Conservation (phyloP, 2,113 vertebrate genomes). For the Heterotis niloticus region DNA sequence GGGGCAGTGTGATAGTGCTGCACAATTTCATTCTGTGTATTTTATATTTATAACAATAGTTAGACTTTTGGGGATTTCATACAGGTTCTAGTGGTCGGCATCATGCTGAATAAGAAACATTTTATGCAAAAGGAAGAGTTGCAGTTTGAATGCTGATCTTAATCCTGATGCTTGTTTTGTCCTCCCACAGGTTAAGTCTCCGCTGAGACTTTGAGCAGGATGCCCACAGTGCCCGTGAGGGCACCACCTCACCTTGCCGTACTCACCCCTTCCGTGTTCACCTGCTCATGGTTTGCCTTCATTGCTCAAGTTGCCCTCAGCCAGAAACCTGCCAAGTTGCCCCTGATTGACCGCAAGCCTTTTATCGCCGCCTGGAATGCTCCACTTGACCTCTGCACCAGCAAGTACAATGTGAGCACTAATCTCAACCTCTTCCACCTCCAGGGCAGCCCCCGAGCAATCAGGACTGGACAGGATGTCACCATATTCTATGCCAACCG, state of each 20-base stretch:
- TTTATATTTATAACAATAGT: too few species aligned
- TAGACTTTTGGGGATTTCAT: too few species aligned
- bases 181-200: slow-evolving; percentile 50
- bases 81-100: too few species aligned
- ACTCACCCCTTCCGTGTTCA: slow-evolving; percentile 48
- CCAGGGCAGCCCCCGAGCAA: slow-evolving; percentile 64
- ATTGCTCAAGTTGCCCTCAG: slow-evolving; percentile 53
- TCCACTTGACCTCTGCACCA: slow-evolving; percentile 63
- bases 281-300: slow-evolving; percentile 51
- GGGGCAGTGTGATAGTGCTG: too few species aligned
- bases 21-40: too few species aligned
- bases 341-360: slow-evolving; percentile 65
- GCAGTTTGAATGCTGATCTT: not conserved
- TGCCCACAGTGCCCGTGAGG: slow-evolving; percentile 55
- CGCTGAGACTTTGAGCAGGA: slow-evolving; percentile 47
- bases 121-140: too few species aligned
- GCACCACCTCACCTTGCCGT: slow-evolving; percentile 51
- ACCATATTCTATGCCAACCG: slow-evolving; percentile 78
- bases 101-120: too few species aligned
- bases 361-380: slow-evolving; percentile 76
- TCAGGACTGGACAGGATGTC: slow-evolving; percentile 71
- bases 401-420: slow-evolving; percentile 61
- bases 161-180: not conserved
- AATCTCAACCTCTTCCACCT: slow-evolving; percentile 68
- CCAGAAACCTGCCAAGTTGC: slow-evolving; percentile 66